These are phyloP conservation scores for Actinernus sp. DNA, from an alignment of 92 coral and sea anemone species.

Conservation along the genomic window DNA sequence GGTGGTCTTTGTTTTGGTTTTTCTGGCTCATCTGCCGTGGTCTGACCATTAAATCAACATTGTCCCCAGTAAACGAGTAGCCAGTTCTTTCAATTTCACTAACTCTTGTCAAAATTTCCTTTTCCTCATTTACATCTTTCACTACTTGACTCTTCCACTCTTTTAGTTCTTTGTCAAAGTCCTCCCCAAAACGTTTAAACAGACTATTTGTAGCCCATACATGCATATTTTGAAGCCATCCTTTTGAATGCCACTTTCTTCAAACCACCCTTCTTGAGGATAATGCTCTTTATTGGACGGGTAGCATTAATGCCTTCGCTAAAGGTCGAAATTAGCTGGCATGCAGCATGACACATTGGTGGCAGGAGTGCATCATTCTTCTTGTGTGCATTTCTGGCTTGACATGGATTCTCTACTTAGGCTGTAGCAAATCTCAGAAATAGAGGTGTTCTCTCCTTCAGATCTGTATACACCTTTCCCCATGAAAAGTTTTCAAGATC, in stretches of 20 bases:
- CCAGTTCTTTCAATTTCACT: no score
- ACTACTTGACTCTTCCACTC: conserved; percentile 29
- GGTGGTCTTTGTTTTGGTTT: conserved; percentile 58
- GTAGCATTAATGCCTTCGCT: conserved; percentile 29
- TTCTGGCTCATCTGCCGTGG: conserved; percentile 52
- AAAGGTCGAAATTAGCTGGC: conserved; percentile 43
- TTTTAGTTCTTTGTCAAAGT: no score
- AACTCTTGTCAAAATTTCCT: no score
- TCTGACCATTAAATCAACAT: conserved; percentile 45
- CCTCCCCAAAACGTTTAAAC: conserved; percentile 44
- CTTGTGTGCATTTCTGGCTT: conserved; percentile 46
- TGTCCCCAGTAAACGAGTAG: conserved; percentile 59
- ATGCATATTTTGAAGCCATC: conserved; percentile 13
- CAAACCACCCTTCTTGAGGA: conserved; percentile 57
- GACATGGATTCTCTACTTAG: conserved; percentile 54
- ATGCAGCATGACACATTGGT: conserved; percentile 53
- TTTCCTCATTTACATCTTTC: conserved; percentile 17
- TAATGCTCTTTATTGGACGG: conserved; percentile 16
- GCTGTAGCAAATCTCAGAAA: conserved; percentile 8
- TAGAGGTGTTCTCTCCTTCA: conserved; percentile 27
- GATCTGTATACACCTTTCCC: no score
- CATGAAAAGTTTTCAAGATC: no score
- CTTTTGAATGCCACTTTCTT: conserved; percentile 43
- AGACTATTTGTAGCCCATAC: conserved; percentile 42
- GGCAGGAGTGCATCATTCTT: conserved; percentile 20